phyloP scores from a whole-genome alignment of 2,888 invertebrate genomes.

The Pseudococcus jackbeardsleyi region DNA sequence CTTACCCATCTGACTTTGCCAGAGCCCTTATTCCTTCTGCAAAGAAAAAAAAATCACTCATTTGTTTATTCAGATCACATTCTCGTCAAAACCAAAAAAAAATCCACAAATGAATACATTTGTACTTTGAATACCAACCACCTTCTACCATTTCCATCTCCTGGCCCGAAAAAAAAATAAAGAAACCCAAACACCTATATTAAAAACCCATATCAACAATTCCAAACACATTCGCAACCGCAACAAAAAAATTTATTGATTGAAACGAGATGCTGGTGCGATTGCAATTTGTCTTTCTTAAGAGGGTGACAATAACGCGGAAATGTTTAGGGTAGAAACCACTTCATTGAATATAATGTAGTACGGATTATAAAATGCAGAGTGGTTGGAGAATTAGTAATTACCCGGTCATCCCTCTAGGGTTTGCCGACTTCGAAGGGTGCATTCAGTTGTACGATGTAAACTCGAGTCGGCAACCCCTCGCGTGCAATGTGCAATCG shows the following conservation, averaged over 20 bases:
- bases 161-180: not conserved
- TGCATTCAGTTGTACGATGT: conserved; percentile 57
- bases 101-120: not conserved
- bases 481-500: conserved; percentile 53
- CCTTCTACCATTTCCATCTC: not conserved
- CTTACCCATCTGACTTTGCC: too few species aligned
- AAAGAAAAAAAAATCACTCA: not conserved
- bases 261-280: conserved; percentile 61
- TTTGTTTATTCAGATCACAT: conserved; percentile 20
- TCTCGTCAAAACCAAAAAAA: not conserved
- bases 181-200: not conserved
- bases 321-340: conserved; percentile 55
- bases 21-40: not conserved
- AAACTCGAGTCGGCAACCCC: conserved; percentile 24
- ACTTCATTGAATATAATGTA: conserved; percentile 65
- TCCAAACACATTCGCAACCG: conserved; percentile 50
- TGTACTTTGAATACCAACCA: not conserved
- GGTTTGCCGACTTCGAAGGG: conserved; percentile 56
- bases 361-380: conserved; percentile 61
- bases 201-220: conserved; percentile 29
- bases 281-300: conserved; percentile 60
- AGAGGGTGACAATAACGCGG: conserved; percentile 63
- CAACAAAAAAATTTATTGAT: conserved; percentile 58
- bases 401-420: conserved; percentile 64
- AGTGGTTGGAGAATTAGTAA: conserved; percentile 62